A percentile compares a stretch with the other conserved stretches of the same genome.
Evolutionary conservation across 2,888 invertebrate genomes (phyloP).

Genomic region (Bellardia bayeri): DNA sequence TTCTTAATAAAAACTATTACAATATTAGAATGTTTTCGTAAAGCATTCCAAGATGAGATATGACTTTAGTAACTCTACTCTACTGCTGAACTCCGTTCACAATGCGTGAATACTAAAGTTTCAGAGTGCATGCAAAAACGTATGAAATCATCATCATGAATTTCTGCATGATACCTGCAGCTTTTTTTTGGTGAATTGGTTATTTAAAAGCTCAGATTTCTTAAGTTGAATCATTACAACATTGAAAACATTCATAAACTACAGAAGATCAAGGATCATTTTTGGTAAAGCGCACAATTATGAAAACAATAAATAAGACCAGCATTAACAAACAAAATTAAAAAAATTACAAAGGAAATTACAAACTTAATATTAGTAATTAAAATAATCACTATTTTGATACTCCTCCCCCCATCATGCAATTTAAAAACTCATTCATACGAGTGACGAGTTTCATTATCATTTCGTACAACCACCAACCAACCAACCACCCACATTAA

Average conservation of each 20-base stretch:
- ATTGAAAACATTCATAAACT: constrained; percentile 36
- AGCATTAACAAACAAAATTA: background rate
- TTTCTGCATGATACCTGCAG: constrained; percentile 56
- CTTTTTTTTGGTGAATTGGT: constrained; percentile 56
- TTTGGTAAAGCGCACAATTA: background rate
- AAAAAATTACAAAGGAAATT: background rate
- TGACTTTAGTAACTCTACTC: too few relatives aligned
- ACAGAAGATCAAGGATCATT: background rate
- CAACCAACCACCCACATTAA: constrained; percentile 11
- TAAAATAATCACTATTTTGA: background rate
- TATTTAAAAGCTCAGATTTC: constrained; percentile 25
- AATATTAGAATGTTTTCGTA: too few relatives aligned
- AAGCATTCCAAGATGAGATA: too few relatives aligned
- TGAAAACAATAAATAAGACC: background rate
- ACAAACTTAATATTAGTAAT: background rate
- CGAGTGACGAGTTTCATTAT: constrained; percentile 15
- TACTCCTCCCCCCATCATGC: background rate
- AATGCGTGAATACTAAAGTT: constrained; percentile 22
- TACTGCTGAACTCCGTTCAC: too few relatives aligned
- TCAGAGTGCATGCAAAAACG: constrained; percentile 37
- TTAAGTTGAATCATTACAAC: constrained; percentile 49
- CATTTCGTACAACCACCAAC: constrained; percentile 45
- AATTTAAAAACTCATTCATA: background rate
- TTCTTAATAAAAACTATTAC: too few relatives aligned
- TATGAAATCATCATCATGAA: constrained; percentile 34